A percentile compares a stretch with the other conserved stretches of the same genome.
phyloP scores from a whole-genome alignment of 2,113 vertebrate genomes.

The Speoplatyrhinus poulsoni region DNA sequence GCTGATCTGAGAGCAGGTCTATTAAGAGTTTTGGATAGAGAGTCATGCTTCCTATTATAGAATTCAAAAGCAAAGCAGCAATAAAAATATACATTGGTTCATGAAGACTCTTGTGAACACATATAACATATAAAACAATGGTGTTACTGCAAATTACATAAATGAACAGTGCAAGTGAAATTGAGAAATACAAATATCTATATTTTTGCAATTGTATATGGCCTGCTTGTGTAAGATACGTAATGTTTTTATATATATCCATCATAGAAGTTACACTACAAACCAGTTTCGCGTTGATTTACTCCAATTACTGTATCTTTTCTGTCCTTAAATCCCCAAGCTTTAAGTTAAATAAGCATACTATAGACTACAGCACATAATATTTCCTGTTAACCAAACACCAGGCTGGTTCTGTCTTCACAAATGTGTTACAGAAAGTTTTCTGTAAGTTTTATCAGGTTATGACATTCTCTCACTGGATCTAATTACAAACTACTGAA shows the following conservation, averaged over 20 bases:
- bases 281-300: neutral
- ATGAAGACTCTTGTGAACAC: constrained; percentile 2
- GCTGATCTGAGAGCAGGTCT: too few species aligned
- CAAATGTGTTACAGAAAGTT: neutral
- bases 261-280: neutral
- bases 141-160: neutral
- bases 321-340: too few species aligned
- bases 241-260: neutral
- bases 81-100: constrained; percentile 8
- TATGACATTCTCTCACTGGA: constrained; percentile 2
- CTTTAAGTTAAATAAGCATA: too few species aligned
- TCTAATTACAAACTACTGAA: neutral
- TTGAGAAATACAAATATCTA: constrained; percentile 2
- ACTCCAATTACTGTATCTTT: too few species aligned
- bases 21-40: too few species aligned
- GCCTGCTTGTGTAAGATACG: neutral
- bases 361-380: too few species aligned
- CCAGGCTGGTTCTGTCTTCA: neutral
- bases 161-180: neutral
- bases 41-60: too few species aligned
- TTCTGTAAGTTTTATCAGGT: neutral
- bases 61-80: neutral
- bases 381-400: too few species aligned
- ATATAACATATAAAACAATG: constrained; percentile 1
- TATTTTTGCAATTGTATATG: neutral